These are phyloP conservation scores for Tympanuchus pallidicinctus DNA, from an alignment of 2,113 vertebrate genomes.

Conservation along the genomic window DNA sequence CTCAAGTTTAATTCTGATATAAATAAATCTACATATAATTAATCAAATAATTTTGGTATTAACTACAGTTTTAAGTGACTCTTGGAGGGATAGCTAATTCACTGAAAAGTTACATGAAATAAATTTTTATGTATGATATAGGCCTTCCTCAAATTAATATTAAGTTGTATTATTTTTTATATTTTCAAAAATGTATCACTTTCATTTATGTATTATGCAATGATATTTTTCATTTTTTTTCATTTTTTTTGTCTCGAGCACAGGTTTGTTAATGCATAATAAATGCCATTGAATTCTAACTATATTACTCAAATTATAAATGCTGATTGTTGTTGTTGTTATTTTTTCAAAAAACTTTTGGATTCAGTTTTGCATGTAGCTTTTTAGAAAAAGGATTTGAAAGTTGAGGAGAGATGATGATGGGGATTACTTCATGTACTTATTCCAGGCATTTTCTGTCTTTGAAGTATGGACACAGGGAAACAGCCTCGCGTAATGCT, in stretches of 20 bases:
- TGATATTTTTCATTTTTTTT: neutral
- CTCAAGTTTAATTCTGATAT: neutral
- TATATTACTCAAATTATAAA: neutral
- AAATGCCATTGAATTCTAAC: neutral
- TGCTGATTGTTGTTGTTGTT: neutral
- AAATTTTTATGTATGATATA: neutral
- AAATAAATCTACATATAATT: neutral
- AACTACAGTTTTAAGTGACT: neutral
- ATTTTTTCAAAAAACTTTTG: neutral
- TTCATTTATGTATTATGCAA: neutral
- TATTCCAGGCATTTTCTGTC: neutral
- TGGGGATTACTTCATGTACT: neutral
- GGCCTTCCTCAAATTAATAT: neutral
- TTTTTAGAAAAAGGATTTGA: neutral
- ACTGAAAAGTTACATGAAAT: neutral
- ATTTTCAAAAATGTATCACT: neutral
- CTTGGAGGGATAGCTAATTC: neutral
- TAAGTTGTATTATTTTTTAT: neutral
- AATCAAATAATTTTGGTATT: neutral
- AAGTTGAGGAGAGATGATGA: neutral
- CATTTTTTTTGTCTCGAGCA: neutral
- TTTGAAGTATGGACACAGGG: neutral
- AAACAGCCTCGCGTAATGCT: neutral
- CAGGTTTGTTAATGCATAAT: neutral
- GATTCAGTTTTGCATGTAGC: rapidly evolving